A percentile compares a stretch with the other conserved stretches of the same genome.
Evolutionary conservation across 2,113 vertebrate genomes (phyloP).

Genomic region (Ellobius talpinus): DNA sequence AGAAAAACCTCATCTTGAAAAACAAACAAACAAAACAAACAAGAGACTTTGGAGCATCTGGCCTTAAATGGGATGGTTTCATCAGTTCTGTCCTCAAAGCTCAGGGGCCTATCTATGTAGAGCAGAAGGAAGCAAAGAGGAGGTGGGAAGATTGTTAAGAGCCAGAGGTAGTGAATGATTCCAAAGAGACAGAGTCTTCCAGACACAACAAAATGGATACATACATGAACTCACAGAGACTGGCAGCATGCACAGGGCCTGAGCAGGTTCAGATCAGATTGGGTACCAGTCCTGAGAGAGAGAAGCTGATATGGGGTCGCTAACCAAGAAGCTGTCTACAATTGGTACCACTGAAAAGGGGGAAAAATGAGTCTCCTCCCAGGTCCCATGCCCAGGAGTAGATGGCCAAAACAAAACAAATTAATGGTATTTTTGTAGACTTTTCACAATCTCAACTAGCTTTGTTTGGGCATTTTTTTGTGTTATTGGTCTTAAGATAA

Average conservation of each 20-base stretch:
- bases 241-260: not conserved
- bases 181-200: not conserved
- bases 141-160: not conserved
- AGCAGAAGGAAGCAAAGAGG: not conserved
- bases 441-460: not conserved
- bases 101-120: not conserved
- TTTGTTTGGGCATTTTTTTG: not conserved
- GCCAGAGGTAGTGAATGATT: not conserved
- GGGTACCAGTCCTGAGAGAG: not conserved
- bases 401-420: not conserved
- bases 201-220: not conserved
- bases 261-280: not conserved
- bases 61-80: not conserved
- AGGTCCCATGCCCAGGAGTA: not conserved
- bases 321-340: not conserved
- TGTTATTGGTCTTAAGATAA: not conserved
- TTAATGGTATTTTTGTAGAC: not conserved
- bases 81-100: not conserved
- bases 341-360: not conserved
- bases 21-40: not conserved
- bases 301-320: too few species aligned
- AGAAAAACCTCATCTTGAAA: not conserved
- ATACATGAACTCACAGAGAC: not conserved
- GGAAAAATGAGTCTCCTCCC: not conserved
- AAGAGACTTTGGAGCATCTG: not conserved